These are phyloP conservation scores for Glaucomys volans DNA, from an alignment of 2,113 vertebrate species.

Conservation along the genomic window DNA sequence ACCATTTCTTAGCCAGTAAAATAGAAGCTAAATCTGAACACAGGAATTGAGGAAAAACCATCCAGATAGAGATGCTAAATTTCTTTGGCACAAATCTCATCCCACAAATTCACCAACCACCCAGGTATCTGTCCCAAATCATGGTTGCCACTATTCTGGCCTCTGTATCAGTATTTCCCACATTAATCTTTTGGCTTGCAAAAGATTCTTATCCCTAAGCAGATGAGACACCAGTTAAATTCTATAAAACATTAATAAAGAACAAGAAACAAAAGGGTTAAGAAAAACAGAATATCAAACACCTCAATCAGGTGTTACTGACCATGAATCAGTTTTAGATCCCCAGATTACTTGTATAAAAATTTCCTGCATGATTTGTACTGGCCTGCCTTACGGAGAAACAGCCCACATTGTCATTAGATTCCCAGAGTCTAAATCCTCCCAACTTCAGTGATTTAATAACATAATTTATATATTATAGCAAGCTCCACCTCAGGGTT, in stretches of 20 bases:
- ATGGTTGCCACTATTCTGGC: not conserved
- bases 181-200: too few relatives aligned
- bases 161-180: not conserved
- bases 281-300: not conserved
- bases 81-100: not conserved
- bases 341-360: not conserved
- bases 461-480: not conserved
- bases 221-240: not conserved
- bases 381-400: not conserved
- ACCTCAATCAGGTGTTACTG: not conserved
- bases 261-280: not conserved
- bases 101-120: not conserved
- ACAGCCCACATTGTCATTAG: not conserved
- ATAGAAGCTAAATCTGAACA: not conserved
- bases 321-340: constrained; percentile 4
- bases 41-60: not conserved
- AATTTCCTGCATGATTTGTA: not conserved
- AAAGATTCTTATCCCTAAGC: too few relatives aligned
- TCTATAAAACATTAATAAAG: not conserved
- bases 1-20: not conserved
- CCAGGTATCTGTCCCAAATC: not conserved
- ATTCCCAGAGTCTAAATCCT: not conserved
- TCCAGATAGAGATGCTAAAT: not conserved
- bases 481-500: not conserved
- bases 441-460: not conserved